Evolutionary conservation across 1,140 invertebrate genomes (phyloP), one percentile per base, ranked within the genome.

Genomic region (Megalopta genalis): DNA sequence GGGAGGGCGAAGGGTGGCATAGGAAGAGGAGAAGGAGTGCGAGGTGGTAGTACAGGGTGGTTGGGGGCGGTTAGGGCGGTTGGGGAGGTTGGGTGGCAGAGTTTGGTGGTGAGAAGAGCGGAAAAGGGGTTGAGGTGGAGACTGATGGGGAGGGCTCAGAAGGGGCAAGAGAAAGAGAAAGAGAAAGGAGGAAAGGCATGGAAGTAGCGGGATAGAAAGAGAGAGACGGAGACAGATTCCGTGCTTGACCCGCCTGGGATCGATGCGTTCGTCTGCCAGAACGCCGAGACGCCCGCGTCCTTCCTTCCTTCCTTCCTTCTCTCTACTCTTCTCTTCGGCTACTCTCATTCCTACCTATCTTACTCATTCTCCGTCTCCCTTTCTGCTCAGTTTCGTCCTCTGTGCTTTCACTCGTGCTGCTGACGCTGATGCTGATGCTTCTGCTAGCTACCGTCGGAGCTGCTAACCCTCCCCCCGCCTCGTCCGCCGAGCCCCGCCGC

Each of bases 251-350:
- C 88, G 91, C 90, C 91, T 91, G 91, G 91, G 91, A 93, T 93
- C 91, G 91, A 93, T 92, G 92, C 91, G 91, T 93, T 93, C 91
- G 91, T 93, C 92, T 93, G 92, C 92, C 91, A 92, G 91, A 93
- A 92, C 90, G 87, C 88, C 90, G 91, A 92, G 91, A 92, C 91
- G 90, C 88, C 90, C 89, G 88, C 89, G 87, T 90, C 89, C 89
- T 91, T 91, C 90, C 88, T 89, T 87, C 85, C 78, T 83, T 86
- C 85, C 79, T 82, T 80, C 83, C 80, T 68, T 80, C 62, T 68
- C 73, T 42, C 57, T 74, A 54, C 73, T 63, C 64, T 32, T 70
- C 77, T 52, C 76, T 82, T 72, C 73, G 32, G 25, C 65, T 25
- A 69, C 78, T 57, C 75, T 67, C 73, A 4, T 81, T 77, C 70